Evolutionary conservation across 2,797 vertebrate genomes (phyloP), one percentile per base, ranked within the genome.

Genomic region (Nannoperca australis): DNA sequence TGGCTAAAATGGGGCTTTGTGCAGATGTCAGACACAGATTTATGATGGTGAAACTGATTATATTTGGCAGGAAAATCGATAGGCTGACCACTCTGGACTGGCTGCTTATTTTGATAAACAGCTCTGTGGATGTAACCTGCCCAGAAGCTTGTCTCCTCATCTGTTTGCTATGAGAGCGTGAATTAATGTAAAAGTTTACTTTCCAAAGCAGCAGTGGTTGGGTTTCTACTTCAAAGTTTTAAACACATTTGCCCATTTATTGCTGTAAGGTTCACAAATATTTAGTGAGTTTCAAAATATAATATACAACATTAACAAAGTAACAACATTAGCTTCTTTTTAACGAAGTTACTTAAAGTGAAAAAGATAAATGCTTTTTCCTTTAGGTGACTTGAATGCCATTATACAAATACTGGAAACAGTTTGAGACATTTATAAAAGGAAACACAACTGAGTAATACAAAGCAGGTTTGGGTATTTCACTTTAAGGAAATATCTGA

Each of bases 11-110:
- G 88, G 94, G 94, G 95, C 95, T 95, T 96, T 96, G 96, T 97
- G 95, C 93, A 95, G 95, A 96, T 97, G 97, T 97, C 96, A 97
- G 96, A 94, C 93, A 54, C 94, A 97, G 96, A 97, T 98, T 97
- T 97, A 97, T 96, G 96, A 96, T 95, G 94, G 94, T 92, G 95
- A 97, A 96, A 96, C 93, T 91, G 94, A 97, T 96, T 96, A 95
- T 96, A 95, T 97, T 97, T 97, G 96, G 96, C 96, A 97, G 95
- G 86, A 86, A 88, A 96, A 96, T 96, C 96, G 95, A 96, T 96
- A 94, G 59, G 76, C 81, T 96, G 95, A 95, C 96, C 95, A 96
- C 92, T 95, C 86, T 93, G 91, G 92, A 93, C 94, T 86, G 87
- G 94, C 93, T 91, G 93, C 94, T 95, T 94, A 93, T 96, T 96